Evolutionary conservation across 2,888 invertebrate genomes (phyloP).

Genomic region (Tuberolachnus salignus): DNA sequence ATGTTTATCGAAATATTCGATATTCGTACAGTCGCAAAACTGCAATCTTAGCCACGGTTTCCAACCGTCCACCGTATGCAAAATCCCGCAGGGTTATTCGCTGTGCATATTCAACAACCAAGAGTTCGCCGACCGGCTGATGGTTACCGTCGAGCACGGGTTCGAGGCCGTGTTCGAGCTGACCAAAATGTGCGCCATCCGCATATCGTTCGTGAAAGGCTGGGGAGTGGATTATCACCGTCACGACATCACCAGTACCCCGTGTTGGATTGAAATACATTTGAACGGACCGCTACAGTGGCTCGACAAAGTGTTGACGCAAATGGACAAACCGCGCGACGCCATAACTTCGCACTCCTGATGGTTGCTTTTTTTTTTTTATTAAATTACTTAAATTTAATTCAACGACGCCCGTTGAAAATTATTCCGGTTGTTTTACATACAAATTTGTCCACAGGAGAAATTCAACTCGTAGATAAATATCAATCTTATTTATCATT

Average conservation of each 20-base stretch:
- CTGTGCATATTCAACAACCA: conserved; percentile 71
- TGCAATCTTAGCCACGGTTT: conserved; percentile 70
- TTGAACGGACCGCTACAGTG: neutral
- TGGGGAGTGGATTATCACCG: conserved; percentile 15
- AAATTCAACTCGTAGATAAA: too few relatives aligned
- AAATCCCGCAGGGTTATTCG: conserved; percentile 68
- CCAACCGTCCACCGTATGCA: conserved; percentile 71
- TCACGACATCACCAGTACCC: neutral
- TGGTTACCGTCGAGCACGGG: conserved; percentile 68
- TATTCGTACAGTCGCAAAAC: conserved; percentile 70
- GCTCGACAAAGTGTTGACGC: neutral
- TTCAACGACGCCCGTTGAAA: too few relatives aligned
- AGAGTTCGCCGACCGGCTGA: conserved; percentile 66
- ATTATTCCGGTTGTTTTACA: too few relatives aligned
- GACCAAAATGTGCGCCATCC: conserved; percentile 72
- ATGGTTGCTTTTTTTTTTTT: too few relatives aligned
- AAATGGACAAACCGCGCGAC: conserved; percentile 32
- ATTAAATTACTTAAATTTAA: neutral
- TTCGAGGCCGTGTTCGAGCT: conserved; percentile 71
- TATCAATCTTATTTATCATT: too few relatives aligned
- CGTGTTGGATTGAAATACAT: too few relatives aligned
- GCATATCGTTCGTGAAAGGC: conserved; percentile 46
- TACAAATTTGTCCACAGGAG: too few relatives aligned
- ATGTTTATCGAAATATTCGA: conserved; percentile 68
- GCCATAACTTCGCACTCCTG: conserved; percentile 25